Base-by-base conservation (phyloP, 2,888 invertebrate genomes). In the Drosophila maculinotata region DNA sequence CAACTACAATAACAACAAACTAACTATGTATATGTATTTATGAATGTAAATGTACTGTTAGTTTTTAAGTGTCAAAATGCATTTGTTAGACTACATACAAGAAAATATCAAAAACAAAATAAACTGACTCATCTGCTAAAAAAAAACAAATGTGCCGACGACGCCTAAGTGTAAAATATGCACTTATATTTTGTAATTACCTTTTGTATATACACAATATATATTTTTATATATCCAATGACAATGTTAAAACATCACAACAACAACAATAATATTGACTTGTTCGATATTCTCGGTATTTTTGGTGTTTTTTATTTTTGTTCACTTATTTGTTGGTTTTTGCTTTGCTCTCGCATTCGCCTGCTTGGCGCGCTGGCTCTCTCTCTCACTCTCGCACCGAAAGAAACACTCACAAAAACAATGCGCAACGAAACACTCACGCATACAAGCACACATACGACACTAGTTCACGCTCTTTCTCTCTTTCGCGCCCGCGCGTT, bases 261-360 rank as follows among this genome's bases (percentile, higher is more conserved):
- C 44, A 59, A 33, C n/a, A 12, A 59, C 39, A 20, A 30, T 20
- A 52, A 60, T 25, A 53, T 31, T 51, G 1, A 78, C 33, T 76
- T 76, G 69, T 79, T 83, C 77, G 62, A 68, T 71, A 63, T 70
- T 74, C n/a, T n/a, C 77, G 72, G 76, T 76, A 74, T 76, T 83
- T 83, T 81, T 87, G 76, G 88, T 87, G n/a, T n/a, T n/a, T 81
- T 84, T 88, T 84, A 86, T 88, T 87, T 84, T 84, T 73, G 75
- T 86, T 85, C 80, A 79, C 79, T 80, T 88, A 79, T 85, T 88
- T 88, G 84, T 88, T 88, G 83, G 76, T 74, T 84, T 81, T 86
- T 83, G 83, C 87, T 84, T 84, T 83, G 88, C 84, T 83, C 77
- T 87, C 77, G 63, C 74, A 82, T 85, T 85, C 76, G 80, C 82